Evolutionary conservation across 1,140 invertebrate genomes (phyloP), one percentile per base, ranked within the genome.

Genomic region (Aphelenchoides avenae): DNA sequence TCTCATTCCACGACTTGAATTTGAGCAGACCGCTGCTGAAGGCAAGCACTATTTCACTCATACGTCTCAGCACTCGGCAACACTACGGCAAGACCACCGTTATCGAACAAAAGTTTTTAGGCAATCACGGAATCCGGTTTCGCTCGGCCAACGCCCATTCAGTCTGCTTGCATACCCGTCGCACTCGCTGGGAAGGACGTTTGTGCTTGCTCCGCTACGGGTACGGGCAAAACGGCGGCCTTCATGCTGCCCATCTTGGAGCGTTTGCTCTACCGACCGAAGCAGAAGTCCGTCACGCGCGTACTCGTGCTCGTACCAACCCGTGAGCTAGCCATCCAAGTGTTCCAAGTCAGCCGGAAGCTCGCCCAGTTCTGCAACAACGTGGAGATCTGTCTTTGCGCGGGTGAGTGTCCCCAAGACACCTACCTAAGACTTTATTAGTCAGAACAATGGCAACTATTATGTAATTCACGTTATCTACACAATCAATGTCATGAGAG

Each of bases 201-300:
- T 67, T 90, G 90, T 82, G 91, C 89, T 9, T 94, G 91, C 83
- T 91, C 91, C 51, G 89, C 92, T 2, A 99, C 94, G 0, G 94
- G 93, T 34, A 97, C 93, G 5, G 93, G 81, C 29, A 98, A 98
- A 84, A 98, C 94, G 2, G 89, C 90, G 0, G 93, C 93, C 0
- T 99, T 96, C 76, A 95, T 98, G 89, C 80, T 99, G 57, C 94
- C 94, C 3, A 92, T 92, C 27, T 75, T 98, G 22, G 94, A 98
- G 80, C 82, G 94, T 64, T 81, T 98, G 47, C 77, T 97, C 2
- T 95, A 88, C 73, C 85, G 80, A 58, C 79, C 81, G 3, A 77
- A 78, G 46, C 78, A 82, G 36, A 82, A 84, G 50, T 78, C 82
- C 34, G 80, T 87, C 6, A 90, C 89, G 0, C 79, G 91, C 61